Evolutionary conservation across 2,113 vertebrate species (phyloP), one percentile per base, ranked within the genome.

Genomic region (Pungitius pungitius): DNA sequence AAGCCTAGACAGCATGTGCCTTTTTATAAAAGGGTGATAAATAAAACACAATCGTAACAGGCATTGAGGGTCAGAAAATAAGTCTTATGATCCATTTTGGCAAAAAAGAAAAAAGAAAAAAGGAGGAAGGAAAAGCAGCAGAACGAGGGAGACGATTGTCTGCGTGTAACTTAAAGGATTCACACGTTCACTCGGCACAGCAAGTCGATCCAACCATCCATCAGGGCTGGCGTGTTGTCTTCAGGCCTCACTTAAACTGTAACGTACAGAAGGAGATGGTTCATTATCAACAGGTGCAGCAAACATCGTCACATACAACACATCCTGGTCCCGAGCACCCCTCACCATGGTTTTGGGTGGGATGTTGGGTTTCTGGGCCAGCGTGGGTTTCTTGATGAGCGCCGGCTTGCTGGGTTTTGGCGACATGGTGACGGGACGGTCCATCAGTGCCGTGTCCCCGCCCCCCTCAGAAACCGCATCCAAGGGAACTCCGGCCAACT

Each of bases 311-410:
- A 35, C 3, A 33, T 26, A 55, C 8, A 6, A 45, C 39, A 68
- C 20, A 17, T 1, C 3, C 13, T 22, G 30, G 3, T 20, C 22
- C 22, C 49, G 2, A 24, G n/a, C 17, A 13, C 10, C 14, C 27
- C 81, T 87, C 83, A 94, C 94, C 69, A 42, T 60, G 56, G 84
- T 88, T 89, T 94, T 95, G 20, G 89, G 86, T 18, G 65, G 81
- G 0, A 91, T 26, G 20, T 39, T 86, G 14, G 97, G 97, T 75
- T 99, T 98, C 88, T 98, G 96, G 22, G 96, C 94, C 30, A 98
- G 54, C 0, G 92, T 82, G 0, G 97, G 97, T 81, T 98, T 99
- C 91, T 92, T 96, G 85, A 94, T 88, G 75, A 94, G 49, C 1
- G 85, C 75, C 0, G 94, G 88, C 1, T 94, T 90, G 9, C 75